Evolutionary conservation across 1,140 invertebrate genomes (phyloP), one percentile per base, ranked within the genome.

Genomic region (Aphaenogaster ashmeadi): DNA sequence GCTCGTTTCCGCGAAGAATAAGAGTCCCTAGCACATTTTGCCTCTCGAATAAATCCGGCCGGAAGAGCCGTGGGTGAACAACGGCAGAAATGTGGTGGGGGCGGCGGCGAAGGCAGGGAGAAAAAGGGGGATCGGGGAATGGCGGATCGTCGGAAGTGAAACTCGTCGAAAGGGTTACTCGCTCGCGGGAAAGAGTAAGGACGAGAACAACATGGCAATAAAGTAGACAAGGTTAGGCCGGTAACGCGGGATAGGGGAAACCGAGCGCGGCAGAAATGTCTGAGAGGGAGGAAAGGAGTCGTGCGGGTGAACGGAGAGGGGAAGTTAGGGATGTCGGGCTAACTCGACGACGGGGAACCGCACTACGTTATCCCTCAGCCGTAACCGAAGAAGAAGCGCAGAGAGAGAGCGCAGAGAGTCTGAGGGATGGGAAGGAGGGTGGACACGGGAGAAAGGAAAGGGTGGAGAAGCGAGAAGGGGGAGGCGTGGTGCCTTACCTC

Each of bases 321-420:
- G 6, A 56, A 33, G 54, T 33, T 56, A 56, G 62, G 52, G 86
- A 85, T 88, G 89, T 88, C 90, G 86, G 50, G 78, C 62, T 91
- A 93, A 92, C 91, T 92, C 89, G 87, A 89, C 87, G 84, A 90
- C 91, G 87, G 78, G 87, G 78, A 86, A 91, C 71, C 86, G 92
- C 86, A 92, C 91, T 93, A 91, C 86, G 92, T 93, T 93, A 93
- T 93, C 89, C 91, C 89, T 93, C 85, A 87, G 75, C 91, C 92
- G 92, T 93, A 92, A 92, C 92, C 91, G 87, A 91, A 92, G 92
- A 90, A 93, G 90, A 91, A 90, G 86, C 80, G 62, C 78, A 92
- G 62, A 78, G 44, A 78, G 44, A 41, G 50, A 75, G 54, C 27
- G 64, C 66, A 87, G 91, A 90, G 87, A 88, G 84, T 36, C 52